Conservation (phyloP, 2,888 invertebrate genomes). For the Sesamia inferens region DNA sequence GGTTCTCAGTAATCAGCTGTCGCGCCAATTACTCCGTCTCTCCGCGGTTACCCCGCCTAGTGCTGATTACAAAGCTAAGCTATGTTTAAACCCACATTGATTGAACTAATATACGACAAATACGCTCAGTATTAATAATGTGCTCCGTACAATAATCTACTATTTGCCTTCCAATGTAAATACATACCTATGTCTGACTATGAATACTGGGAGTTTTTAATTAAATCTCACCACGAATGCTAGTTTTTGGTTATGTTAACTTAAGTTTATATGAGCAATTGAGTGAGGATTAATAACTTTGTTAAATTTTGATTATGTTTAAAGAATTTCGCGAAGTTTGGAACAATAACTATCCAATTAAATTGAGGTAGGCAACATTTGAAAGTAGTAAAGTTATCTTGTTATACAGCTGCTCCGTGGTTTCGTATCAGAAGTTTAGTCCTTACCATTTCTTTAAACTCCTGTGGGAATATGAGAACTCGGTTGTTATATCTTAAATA, state of each 20-base stretch:
- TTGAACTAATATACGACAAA: constrained; percentile 62
- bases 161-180: constrained; percentile 57
- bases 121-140: constrained; percentile 59
- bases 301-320: background rate
- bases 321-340: background rate
- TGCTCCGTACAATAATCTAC: constrained; percentile 52
- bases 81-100: constrained; percentile 57
- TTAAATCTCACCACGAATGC: constrained; percentile 38
- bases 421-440: constrained; percentile 37
- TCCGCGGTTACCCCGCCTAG: constrained; percentile 24
- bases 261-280: constrained; percentile 38
- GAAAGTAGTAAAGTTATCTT: constrained; percentile 29
- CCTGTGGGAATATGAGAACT: constrained; percentile 29
- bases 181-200: constrained; percentile 36
- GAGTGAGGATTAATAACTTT: background rate
- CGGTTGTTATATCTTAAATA: constrained; percentile 23
- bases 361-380: constrained; percentile 12
- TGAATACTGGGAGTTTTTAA: constrained; percentile 54
- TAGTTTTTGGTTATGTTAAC: constrained; percentile 42
- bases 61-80: constrained; percentile 60
- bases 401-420: constrained; percentile 40
- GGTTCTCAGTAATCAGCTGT: constrained; percentile 37
- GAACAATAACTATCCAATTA: constrained; percentile 6
- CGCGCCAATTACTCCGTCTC: constrained; percentile 29
- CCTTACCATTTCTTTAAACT: constrained; percentile 49